Evolutionary conservation across 2,797 vertebrate species (phyloP), one percentile per base, ranked within the genome.

Genomic region (Myotis planiceps): DNA sequence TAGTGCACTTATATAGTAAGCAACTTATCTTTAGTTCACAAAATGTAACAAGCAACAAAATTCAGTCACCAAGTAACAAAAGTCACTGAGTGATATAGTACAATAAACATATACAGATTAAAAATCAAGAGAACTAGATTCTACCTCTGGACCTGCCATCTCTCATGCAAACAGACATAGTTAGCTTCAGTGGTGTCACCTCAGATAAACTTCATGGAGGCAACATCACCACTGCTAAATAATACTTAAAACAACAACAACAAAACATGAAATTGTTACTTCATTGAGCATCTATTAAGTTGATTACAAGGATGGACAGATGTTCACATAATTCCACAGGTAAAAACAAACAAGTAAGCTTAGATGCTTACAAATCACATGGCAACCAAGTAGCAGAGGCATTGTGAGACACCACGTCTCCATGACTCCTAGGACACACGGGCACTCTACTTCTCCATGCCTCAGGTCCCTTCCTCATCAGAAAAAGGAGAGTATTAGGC

Each of bases 251-350:
- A 88, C 6, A 55, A 3, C 16, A 19, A 37, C 7, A 29, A 53
- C 13, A 47, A 65, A 45, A 71, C 34, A 45, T 16, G 29, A 27
- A 93, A 49, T 29, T 23, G 9, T 34, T 27, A 32, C 21, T 83
- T 76, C 74, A 19, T 47, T 69, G 25, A 84, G 25, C 0, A 76
- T 6, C 21, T 18, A 75, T 42, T 71, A 84, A 75, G 29, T 72
- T 76, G 60, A 32, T 85, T 85, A 84, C 9, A 66, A 84, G 65
- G n/a, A 5, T 80, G 51, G 53, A 76, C 9, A 49, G 32, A 80
- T 80, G 18, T 32, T 47, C 66, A 60, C 15, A 9, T 82, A 89
- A 86, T 78, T 82, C 23, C n/a, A 63, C 16, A 88, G 25, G 12
- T 79, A 19, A 78, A 92, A 88, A 21, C 27, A 47, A 37, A 45